These are phyloP conservation scores for Archips xylosteana DNA, from an alignment of 2,888 invertebrate genomes.

Conservation along the genomic window DNA sequence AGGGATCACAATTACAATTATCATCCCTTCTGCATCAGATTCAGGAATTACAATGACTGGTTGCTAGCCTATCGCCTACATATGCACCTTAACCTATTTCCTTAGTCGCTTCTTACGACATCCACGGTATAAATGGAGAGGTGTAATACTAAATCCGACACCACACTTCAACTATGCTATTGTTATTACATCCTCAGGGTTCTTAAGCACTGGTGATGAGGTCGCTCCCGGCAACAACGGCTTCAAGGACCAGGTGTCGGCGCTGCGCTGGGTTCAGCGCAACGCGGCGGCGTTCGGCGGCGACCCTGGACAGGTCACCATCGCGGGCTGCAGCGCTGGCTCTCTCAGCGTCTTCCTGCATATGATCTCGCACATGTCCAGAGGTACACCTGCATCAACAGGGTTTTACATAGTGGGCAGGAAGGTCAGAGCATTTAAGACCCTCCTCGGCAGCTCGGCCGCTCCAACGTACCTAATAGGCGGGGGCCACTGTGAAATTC, in stretches of 20 bases:
- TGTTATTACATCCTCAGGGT: constrained; percentile 76
- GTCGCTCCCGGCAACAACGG: constrained; percentile 89
- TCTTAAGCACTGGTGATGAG: constrained; percentile 87
- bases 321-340: constrained; percentile 87
- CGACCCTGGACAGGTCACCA: constrained; percentile 87
- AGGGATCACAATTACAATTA: neutral
- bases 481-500: no score
- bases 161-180: neutral
- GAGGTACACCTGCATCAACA: constrained; percentile 65
- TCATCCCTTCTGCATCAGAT: neutral
- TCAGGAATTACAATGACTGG: neutral
- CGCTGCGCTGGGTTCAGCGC: constrained; percentile 87
- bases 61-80: no score
- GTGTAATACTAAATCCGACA: neutral
- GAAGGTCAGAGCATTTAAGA: no score
- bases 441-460: no score
- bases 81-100: no score
- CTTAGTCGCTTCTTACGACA: no score
- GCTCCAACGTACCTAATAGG: no score
- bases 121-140: neutral
- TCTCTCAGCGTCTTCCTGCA: constrained; percentile 80
- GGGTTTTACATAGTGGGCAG: no score
- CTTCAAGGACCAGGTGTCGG: constrained; percentile 89
- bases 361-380: constrained; percentile 88
- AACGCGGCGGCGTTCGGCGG: constrained; percentile 90